Conservation (phyloP, 2,888 invertebrate species). For the Tolmerus cingulatus region DNA sequence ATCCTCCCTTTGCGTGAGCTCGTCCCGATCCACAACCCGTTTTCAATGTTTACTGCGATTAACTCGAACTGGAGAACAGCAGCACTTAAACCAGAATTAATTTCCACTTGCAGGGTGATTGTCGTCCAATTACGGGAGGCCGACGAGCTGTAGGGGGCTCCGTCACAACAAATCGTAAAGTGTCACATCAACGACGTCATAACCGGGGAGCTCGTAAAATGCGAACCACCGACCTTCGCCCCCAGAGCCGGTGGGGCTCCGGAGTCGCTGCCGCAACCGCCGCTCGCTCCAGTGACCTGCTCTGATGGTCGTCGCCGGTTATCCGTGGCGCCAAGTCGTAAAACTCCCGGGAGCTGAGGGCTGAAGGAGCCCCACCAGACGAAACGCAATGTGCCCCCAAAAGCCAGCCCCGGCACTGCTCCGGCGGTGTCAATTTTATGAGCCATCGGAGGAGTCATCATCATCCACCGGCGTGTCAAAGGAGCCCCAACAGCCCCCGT, state of each 20-base stretch:
- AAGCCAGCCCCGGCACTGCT: slow-evolving; percentile 51
- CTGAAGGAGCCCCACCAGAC: neutral
- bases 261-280: neutral
- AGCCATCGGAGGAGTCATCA: slow-evolving; percentile 5
- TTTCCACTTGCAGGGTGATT: slow-evolving; percentile 35
- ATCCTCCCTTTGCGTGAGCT: neutral
- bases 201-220: slow-evolving; percentile 23
- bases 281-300: neutral
- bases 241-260: neutral
- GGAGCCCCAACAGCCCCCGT: neutral
- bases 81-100: slow-evolving; percentile 17
- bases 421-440: slow-evolving; percentile 30
- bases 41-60: neutral
- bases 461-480: slow-evolving; percentile 13
- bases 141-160: slow-evolving; percentile 10
- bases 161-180: slow-evolving; percentile 62
- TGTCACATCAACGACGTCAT: slow-evolving; percentile 18
- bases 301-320: neutral
- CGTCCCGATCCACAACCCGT: neutral
- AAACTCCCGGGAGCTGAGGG: neutral
- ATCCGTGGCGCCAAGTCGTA: slow-evolving; percentile 35
- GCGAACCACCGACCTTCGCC: slow-evolving; percentile 17
- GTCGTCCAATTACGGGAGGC: slow-evolving; percentile 24
- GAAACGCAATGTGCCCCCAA: slow-evolving; percentile 23
- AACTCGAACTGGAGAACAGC: neutral